These are phyloP conservation scores for Rapana venosa DNA, from an alignment of 2,888 invertebrate genomes.

Conservation along the genomic window DNA sequence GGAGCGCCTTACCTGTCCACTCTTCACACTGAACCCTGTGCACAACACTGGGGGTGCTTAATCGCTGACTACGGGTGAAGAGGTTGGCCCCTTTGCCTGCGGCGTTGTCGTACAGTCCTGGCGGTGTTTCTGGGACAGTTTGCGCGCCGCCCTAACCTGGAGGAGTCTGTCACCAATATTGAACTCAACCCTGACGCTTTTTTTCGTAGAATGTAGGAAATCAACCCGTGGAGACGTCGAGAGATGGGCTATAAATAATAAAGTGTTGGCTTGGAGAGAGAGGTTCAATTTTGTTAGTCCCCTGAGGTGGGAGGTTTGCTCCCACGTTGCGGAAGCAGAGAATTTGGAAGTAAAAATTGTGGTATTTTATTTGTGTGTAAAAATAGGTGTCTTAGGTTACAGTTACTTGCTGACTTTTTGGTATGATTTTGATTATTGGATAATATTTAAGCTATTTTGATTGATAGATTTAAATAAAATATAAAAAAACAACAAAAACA, in stretches of 20 bases:
- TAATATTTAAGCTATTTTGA: background rate
- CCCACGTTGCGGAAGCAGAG: background rate
- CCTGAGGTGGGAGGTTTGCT: background rate
- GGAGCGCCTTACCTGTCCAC: background rate
- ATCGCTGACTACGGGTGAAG: conserved; percentile 6
- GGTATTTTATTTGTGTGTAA: background rate
- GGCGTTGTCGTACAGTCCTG: background rate
- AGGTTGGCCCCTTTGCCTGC: background rate
- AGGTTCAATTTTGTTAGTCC: background rate
- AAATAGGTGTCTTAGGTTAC: background rate
- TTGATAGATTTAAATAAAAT: no score
- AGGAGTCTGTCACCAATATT: conserved; percentile 11
- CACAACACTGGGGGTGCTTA: background rate
- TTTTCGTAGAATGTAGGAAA: background rate
- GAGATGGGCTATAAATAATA: background rate
- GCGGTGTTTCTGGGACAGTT: background rate
- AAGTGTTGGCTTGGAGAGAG: background rate
- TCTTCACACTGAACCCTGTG: background rate
- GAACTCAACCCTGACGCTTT: background rate
- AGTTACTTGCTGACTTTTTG: background rate
- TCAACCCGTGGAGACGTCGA: background rate
- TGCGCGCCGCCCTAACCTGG: background rate
- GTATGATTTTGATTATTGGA: background rate
- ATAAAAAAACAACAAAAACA: no score
- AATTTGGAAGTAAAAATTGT: background rate